Evolutionary conservation across 2,797 vertebrate genomes (phyloP).

Genomic region (Setipinna tenuifilis): DNA sequence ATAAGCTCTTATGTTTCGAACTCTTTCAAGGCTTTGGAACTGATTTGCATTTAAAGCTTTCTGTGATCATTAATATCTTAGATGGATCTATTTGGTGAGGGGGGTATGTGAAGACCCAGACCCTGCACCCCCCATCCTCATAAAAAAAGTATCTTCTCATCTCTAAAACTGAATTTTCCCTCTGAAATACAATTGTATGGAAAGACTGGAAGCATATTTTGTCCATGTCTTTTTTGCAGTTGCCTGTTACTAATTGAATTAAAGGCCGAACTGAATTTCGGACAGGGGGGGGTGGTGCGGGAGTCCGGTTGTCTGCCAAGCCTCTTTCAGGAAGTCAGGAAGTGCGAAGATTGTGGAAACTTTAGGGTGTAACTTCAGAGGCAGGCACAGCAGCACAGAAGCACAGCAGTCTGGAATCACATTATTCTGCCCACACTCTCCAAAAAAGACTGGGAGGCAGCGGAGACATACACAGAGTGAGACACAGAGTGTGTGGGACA

Average conservation of each 20-base stretch:
- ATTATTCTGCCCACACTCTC: neutral
- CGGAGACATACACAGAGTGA: neutral
- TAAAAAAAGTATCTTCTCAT: constrained; percentile 12
- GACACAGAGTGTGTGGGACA: neutral
- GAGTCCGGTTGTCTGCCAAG: neutral
- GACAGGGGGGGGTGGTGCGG: neutral
- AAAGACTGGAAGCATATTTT: constrained; percentile 24
- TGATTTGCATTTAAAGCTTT: neutral
- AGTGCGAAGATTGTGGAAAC: constrained; percentile 1
- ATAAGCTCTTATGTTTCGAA: neutral
- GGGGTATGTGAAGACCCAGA: neutral
- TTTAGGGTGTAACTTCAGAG: constrained; percentile 10
- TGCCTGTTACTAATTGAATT: constrained; percentile 45
- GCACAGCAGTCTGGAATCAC: neutral
- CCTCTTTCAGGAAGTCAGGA: neutral
- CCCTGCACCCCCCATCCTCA: neutral
- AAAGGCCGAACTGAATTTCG: constrained; percentile 17
- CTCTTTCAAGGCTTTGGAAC: neutral
- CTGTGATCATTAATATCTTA: neutral
- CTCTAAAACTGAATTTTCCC: constrained; percentile 25
- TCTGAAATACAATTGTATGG: constrained; percentile 34
- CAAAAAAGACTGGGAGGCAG: neutral
- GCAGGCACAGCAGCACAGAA: too few relatives aligned
- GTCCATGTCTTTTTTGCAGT: constrained; percentile 25
- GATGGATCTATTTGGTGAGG: neutral